phyloP scores from a whole-genome alignment of 2,113 vertebrate species.

The Sorex fumeus region DNA sequence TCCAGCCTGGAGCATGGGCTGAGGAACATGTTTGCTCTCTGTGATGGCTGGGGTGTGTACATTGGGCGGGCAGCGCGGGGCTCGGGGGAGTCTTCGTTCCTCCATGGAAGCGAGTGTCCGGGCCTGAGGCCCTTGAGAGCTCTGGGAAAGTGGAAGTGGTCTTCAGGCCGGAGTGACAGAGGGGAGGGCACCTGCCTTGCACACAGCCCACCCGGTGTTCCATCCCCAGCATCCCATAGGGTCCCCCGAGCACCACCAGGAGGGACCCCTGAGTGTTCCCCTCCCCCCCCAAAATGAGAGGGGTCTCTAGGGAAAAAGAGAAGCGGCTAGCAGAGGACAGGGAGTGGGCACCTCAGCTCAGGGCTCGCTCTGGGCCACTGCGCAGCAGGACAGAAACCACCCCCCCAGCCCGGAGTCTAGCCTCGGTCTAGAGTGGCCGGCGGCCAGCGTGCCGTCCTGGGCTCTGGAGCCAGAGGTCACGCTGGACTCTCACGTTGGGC shows the following conservation, averaged over 20 bases:
- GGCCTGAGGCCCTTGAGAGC: neutral
- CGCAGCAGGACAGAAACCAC: slow-evolving; percentile 57
- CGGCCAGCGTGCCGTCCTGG: slow-evolving; percentile 71
- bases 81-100: neutral
- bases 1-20: neutral
- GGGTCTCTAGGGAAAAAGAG: neutral
- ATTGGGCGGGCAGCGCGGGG: slow-evolving; percentile 9
- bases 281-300: too few relatives aligned
- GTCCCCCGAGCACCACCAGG: too few relatives aligned
- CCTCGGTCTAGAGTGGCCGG: slow-evolving; percentile 67
- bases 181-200: too few relatives aligned
- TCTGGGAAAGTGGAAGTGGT: neutral
- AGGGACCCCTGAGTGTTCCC: too few relatives aligned
- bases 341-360: neutral
- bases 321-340: neutral
- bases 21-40: neutral
- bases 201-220: too few relatives aligned
- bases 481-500: slow-evolving; percentile 62
- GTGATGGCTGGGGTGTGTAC: neutral
- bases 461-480: slow-evolving; percentile 72
- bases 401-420: neutral
- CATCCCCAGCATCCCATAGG: too few relatives aligned
- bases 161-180: too few relatives aligned
- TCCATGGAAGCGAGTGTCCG: neutral
- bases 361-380: neutral